Percentiles rank a stretch among this genome's conserved stretches.
phyloP scores from a whole-genome alignment of 2,797 vertebrate genomes.

The Hafferia zeledoni region DNA sequence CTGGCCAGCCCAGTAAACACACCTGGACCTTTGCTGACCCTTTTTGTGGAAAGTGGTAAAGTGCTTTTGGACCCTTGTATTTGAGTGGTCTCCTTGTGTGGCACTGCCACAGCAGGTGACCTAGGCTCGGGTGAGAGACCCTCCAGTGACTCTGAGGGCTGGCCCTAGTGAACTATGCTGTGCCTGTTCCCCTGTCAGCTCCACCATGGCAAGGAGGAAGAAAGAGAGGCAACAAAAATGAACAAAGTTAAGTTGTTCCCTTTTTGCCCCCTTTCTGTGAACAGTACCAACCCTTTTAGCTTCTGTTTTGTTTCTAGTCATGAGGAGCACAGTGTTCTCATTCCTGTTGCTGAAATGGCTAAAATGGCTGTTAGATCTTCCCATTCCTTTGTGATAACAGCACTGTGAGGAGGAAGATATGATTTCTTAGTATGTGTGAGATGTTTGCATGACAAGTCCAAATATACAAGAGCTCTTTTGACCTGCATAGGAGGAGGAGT shows the following conservation, averaged over 20 bases:
- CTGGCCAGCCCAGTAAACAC: background rate
- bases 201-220: background rate
- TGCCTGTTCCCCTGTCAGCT: background rate
- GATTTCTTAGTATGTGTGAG: background rate
- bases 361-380: background rate
- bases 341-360: background rate
- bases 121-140: background rate
- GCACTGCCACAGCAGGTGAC: too few species aligned
- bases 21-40: background rate
- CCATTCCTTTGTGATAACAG: background rate
- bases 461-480: background rate
- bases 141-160: accelerated
- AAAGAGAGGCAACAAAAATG: background rate
- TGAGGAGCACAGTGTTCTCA: background rate
- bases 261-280: background rate
- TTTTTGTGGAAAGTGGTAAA: background rate
- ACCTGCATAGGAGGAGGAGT: background rate
- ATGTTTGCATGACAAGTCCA: background rate
- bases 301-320: constrained; percentile 22
- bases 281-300: background rate
- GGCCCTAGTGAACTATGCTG: background rate
- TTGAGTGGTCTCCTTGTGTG: background rate
- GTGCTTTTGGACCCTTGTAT: background rate
- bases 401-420: accelerated
- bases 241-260: background rate